Evolutionary conservation across 1,140 invertebrate genomes (phyloP).

Genomic region (Euura lappo): DNA sequence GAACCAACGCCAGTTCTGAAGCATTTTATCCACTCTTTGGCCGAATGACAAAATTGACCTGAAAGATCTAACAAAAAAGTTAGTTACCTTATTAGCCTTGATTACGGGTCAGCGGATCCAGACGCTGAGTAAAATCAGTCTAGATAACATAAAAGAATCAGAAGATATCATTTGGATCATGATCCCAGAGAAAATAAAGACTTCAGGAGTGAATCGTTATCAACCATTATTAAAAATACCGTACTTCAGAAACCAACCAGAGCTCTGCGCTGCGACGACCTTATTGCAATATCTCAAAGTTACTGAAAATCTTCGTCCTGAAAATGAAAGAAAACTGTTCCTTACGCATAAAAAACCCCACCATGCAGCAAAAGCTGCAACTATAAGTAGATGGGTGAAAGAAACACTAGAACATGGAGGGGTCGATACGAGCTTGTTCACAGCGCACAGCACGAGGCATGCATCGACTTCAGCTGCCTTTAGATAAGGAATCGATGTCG

Average conservation of each 20-base stretch:
- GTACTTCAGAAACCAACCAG: conserved; percentile 23
- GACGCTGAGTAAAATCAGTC: conserved; percentile 20
- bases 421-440: conserved; percentile 31
- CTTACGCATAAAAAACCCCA: conserved; percentile 25
- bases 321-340: conserved; percentile 18
- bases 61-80: conserved; percentile 14
- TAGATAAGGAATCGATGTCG: conserved; percentile 28
- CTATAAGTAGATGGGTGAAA: conserved; percentile 43
- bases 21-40: not conserved
- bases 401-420: conserved; percentile 29
- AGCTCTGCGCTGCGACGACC: conserved; percentile 16
- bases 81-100: conserved; percentile 21
- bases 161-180: conserved; percentile 20
- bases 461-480: conserved; percentile 15
- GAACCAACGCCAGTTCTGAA: conserved; percentile 9
- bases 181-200: conserved; percentile 35
- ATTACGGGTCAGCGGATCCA: conserved; percentile 29
- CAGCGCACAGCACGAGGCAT: not conserved
- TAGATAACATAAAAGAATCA: conserved; percentile 1
- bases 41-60: not conserved
- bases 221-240: conserved; percentile 31
- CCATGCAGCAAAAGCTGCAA: conserved; percentile 29
- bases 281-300: conserved; percentile 13
- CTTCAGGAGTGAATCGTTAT: conserved; percentile 23
- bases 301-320: conserved; percentile 13